Evolutionary conservation across 2,797 vertebrate genomes (phyloP).

Genomic region (Zenarchopterus dispar): DNA sequence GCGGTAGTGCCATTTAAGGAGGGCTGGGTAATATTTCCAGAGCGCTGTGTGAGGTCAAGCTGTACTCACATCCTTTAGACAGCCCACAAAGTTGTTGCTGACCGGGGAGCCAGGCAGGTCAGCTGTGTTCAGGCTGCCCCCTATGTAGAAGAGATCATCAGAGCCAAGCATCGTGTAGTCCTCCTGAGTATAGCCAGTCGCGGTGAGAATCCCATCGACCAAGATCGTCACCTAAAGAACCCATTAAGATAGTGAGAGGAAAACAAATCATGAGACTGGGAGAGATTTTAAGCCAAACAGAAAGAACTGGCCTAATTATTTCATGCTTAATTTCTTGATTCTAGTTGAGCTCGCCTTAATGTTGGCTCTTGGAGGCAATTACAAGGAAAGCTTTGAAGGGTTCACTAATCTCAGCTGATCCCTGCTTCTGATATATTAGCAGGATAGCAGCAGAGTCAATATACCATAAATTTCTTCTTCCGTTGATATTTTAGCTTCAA

Average conservation of each 20-base stretch:
- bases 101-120: conserved; percentile 94
- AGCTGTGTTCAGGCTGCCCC: conserved; percentile 93
- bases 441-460: conserved; percentile 46
- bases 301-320: conserved; percentile 66
- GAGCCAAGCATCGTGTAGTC: conserved; percentile 97
- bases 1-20: conserved; percentile 36
- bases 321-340: conserved; percentile 63
- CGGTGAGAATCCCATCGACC: conserved; percentile 94
- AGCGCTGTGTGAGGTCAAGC: conserved; percentile 48
- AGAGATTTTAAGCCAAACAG: conserved; percentile 45
- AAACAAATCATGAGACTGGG: conserved; percentile 21
- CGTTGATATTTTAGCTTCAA: conserved; percentile 36
- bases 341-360: conserved; percentile 54
- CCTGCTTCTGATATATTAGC: conserved; percentile 60
- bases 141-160: conserved; percentile 96
- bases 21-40: conserved; percentile 61
- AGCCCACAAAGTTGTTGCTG: conserved; percentile 99
- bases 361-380: conserved; percentile 64
- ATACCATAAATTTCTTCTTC: conserved; percentile 47
- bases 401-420: conserved; percentile 64
- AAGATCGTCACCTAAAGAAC: conserved; percentile 90
- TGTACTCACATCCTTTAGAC: conserved; percentile 94
- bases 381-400: conserved; percentile 62
- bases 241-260: background rate
- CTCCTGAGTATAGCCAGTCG: conserved; percentile 96